A percentile compares a stretch with the other conserved stretches of the same genome.
Conservation (phyloP, 2,797 vertebrate species). For the Ciconia nigra region DNA sequence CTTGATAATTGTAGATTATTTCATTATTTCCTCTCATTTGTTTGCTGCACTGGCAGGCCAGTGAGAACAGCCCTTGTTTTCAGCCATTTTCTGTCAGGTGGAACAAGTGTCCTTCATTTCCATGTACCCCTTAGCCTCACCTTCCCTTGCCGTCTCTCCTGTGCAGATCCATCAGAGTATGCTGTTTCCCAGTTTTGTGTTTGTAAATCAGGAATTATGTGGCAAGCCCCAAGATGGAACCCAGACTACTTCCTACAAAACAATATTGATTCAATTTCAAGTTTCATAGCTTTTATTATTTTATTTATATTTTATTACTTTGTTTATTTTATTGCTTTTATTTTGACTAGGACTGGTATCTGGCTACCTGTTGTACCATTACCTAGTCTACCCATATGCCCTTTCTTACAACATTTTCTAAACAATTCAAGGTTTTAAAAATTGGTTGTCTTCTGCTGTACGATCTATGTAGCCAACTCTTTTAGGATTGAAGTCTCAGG, state of each 20-base stretch:
- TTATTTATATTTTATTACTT: too few relatives aligned
- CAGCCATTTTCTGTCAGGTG: neutral
- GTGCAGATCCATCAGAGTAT: neutral
- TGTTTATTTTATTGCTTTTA: neutral
- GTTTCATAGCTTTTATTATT: neutral
- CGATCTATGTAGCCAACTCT: neutral
- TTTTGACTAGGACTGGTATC: neutral
- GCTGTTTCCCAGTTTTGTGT: neutral
- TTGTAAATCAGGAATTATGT: neutral
- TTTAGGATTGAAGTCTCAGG: neutral
- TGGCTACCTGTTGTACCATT: neutral
- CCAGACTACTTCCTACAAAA: neutral
- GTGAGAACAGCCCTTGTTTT: neutral
- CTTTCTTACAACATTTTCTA: neutral
- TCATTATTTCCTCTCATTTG: neutral
- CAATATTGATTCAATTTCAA: neutral
- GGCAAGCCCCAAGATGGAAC: neutral
- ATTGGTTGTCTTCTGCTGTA: neutral
- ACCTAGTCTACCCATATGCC: fast-evolving
- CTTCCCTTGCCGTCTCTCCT: neutral
- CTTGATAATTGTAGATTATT: neutral
- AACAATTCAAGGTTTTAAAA: neutral
- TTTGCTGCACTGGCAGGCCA: neutral
- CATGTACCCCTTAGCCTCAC: neutral
- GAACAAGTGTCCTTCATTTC: neutral